phyloP scores from a whole-genome alignment of 2,888 invertebrate species.

The Heteropelma amictum region DNA sequence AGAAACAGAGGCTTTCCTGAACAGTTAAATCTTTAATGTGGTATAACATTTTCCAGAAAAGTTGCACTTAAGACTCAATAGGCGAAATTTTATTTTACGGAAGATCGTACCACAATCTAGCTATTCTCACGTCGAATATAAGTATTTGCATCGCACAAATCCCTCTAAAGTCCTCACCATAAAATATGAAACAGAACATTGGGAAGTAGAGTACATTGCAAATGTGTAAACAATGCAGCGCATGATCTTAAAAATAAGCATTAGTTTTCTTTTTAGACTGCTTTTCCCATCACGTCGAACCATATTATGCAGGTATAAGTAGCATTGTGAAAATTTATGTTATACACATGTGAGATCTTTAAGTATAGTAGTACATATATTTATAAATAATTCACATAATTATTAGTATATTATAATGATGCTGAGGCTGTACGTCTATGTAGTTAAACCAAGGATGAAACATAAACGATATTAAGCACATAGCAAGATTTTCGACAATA shows the following conservation, averaged over 20 bases:
- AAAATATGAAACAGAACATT: slow-evolving; percentile 27
- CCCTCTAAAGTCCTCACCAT: background rate
- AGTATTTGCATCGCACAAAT: slow-evolving; percentile 18
- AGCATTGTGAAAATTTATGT: no score
- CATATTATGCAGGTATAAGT: no score
- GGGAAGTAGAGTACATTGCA: slow-evolving; percentile 16
- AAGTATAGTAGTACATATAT: no score
- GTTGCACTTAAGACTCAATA: slow-evolving; percentile 12
- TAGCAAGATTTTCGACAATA: no score
- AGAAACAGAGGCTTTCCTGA: slow-evolving; percentile 42
- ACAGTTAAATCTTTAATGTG: slow-evolving; percentile 31
- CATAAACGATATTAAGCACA: no score
- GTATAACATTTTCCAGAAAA: background rate
- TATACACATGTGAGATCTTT: no score
- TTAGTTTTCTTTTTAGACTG: background rate
- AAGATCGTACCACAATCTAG: slow-evolving; percentile 1
- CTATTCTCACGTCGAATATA: slow-evolving; percentile 33
- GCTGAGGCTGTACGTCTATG: no score
- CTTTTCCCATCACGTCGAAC: background rate
- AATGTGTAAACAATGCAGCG: slow-evolving; percentile 6
- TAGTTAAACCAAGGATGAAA: no score
- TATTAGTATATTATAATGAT: no score
- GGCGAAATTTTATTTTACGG: background rate
- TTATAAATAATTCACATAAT: no score
- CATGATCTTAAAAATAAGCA: slow-evolving; percentile 5